Evolutionary conservation across 2,113 vertebrate species (phyloP).

Genomic region (Oreotrochilus melanogaster): DNA sequence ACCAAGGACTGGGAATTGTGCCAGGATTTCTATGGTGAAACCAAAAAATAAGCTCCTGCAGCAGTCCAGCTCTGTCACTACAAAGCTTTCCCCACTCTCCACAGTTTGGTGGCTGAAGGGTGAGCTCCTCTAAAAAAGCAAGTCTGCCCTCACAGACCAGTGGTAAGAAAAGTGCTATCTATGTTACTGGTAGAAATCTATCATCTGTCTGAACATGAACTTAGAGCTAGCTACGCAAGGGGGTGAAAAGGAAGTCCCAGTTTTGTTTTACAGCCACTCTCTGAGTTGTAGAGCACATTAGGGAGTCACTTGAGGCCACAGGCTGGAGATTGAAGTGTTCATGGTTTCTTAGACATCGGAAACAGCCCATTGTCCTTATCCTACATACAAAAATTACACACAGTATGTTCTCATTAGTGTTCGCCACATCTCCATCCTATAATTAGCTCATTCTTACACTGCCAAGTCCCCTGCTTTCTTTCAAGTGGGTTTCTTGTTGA

Average conservation of each 20-base stretch:
- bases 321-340: neutral
- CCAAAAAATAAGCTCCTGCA: rapidly evolving
- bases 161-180: rapidly evolving
- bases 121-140: neutral
- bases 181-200: rapidly evolving
- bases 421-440: neutral
- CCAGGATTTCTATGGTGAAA: neutral
- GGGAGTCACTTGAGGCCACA: neutral
- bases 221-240: neutral
- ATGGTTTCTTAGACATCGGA: neutral
- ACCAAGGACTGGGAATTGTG: neutral
- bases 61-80: neutral
- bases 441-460: neutral
- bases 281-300: neutral
- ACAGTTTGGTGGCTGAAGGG: neutral
- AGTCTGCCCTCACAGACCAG: neutral
- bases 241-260: neutral
- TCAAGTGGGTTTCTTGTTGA: conserved; percentile 1
- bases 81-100: neutral
- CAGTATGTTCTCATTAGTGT: neutral
- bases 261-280: neutral
- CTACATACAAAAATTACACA: neutral
- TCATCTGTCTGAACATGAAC: neutral
- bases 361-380: neutral
- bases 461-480: neutral